Evolutionary conservation across 2,113 vertebrate species (phyloP).

Genomic region (Gymnorhina tibicen): DNA sequence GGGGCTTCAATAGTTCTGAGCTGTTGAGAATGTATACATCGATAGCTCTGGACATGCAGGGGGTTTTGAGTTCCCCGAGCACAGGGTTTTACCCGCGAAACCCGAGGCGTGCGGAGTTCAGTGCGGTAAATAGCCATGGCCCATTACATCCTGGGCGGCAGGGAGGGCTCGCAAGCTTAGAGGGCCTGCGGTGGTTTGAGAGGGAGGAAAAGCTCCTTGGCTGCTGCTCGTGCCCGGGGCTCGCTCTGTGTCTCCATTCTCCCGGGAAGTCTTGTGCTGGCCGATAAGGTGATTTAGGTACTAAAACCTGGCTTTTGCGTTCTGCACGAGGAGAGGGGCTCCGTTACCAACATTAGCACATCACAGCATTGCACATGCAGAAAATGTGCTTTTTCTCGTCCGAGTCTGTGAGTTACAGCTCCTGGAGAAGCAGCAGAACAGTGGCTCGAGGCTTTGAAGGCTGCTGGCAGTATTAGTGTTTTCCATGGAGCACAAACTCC

Average conservation of each 20-base stretch:
- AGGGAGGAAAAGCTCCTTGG: not conserved
- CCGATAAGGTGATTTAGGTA: not conserved
- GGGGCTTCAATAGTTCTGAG: not conserved
- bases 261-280: not conserved
- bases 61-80: not conserved
- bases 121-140: not conserved
- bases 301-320: not conserved
- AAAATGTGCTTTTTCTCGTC: not conserved
- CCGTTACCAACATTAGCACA: not conserved
- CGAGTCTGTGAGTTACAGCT: not conserved
- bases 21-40: not conserved
- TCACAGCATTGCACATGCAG: not conserved
- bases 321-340: not conserved
- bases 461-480: not conserved
- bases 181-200: not conserved
- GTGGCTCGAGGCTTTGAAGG: not conserved
- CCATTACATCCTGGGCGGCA: not conserved
- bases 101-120: not conserved
- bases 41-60: accelerated
- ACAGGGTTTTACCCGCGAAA: not conserved
- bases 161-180: not conserved
- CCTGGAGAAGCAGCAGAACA: not conserved
- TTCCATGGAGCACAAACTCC: not conserved
- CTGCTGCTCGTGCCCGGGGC: not conserved
- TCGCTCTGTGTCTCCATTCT: not conserved